Evolutionary conservation across 2,113 vertebrate species (phyloP), one percentile per base, ranked within the genome.

Genomic region (Crotalus helleri): DNA sequence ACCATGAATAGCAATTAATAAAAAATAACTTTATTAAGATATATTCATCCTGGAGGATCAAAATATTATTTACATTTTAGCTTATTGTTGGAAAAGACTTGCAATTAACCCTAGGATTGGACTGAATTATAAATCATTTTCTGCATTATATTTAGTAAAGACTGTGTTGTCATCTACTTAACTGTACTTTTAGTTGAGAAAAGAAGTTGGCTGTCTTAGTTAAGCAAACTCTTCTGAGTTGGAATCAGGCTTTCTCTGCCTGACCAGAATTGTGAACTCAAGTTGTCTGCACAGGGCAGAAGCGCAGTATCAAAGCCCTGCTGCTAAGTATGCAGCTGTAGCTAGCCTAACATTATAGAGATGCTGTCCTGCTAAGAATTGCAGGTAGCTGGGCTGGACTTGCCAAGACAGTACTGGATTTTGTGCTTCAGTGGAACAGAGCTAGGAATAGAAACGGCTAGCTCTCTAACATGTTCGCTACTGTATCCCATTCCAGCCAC

Each of bases 391-490:
- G 87, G 69, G 54, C 74, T 58, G 59, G 15, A 86, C 74, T 24
- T 93, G 29, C 88, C 89, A 90, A 87, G 74, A 61, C 29, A n/a
- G 55, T 64, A 24, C 92, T 87, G 46, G 81, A 85, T 90, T 90
- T 90, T 90, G 89, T 86, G 49, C 74, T 58, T 93, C 81, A 29
- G 44, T 21, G 39, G 23, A 85, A 54, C 92, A 54, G 24, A 58
- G 64, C 89, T 93, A 93, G 89, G 89, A 93, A 93, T 90, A 93
- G 89, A 90, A 90, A 93, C n/a, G 9, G n/a, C 86, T 44, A 64
- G 81, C 57, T 86, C 92, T n/a, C 21, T 85, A 58, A 54, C 87
- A 53, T 49, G 53, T 92, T 26, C 81, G 29, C 92, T 89, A 69
- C 88, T 90, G 69, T 93, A 93, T 85, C 74, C 57, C 89, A 55